Evolutionary conservation across 64 coral and sea anemone genomes (phyloP).

Genomic region (Acropora tenuis): DNA sequence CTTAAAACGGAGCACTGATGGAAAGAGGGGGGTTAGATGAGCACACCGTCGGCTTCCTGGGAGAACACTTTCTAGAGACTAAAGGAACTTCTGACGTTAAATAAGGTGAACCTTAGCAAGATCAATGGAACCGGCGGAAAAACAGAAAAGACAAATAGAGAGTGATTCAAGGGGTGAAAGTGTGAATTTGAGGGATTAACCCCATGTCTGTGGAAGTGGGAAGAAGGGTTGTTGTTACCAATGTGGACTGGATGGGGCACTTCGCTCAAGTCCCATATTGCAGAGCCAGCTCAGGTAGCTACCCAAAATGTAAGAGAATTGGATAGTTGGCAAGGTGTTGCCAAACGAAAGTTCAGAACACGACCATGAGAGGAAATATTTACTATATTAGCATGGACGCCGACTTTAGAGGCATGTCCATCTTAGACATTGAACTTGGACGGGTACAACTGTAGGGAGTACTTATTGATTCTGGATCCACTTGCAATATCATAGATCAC

Average conservation of each 20-base stretch:
- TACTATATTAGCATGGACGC: neutral
- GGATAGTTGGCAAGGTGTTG: slow-evolving; percentile 49
- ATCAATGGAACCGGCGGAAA: slow-evolving; percentile 61
- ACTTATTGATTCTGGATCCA: slow-evolving; percentile 52
- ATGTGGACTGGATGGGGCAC: slow-evolving; percentile 61
- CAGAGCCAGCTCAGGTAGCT: slow-evolving; percentile 41
- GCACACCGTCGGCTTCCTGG: no score
- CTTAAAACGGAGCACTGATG: no score
- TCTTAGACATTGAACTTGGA: slow-evolving; percentile 47
- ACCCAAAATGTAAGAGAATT: slow-evolving; percentile 45
- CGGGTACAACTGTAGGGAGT: slow-evolving; percentile 64
- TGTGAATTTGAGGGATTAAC: slow-evolving; percentile 5
- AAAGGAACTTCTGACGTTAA: no score
- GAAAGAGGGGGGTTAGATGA: no score
- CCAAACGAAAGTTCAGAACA: slow-evolving; percentile 11
- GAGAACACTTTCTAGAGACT: no score
- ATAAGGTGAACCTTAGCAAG: neutral
- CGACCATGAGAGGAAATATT: neutral
- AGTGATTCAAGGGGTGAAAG: neutral
- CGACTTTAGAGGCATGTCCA: neutral
- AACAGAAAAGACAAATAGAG: neutral
- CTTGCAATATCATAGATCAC: neutral
- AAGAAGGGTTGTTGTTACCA: slow-evolving; percentile 36
- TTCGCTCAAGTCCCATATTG: slow-evolving; percentile 51
- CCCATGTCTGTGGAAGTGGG: neutral